A percentile compares a stretch with the other conserved stretches of the same genome.
These are phyloP conservation scores for Micronycteris hirsuta DNA, from an alignment of 2,113 vertebrate species.

Conservation along the genomic window DNA sequence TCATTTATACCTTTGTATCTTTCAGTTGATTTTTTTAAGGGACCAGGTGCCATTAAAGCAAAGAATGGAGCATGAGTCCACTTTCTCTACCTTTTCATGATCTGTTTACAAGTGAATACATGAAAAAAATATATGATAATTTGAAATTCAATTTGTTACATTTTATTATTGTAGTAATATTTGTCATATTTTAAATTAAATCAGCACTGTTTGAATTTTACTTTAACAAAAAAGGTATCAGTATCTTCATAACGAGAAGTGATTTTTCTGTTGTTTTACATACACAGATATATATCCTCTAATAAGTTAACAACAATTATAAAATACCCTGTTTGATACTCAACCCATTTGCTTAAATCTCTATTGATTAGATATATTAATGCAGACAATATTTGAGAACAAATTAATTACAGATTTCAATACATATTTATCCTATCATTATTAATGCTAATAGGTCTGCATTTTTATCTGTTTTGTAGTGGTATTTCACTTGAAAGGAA, in stretches of 20 bases:
- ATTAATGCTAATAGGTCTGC: not conserved
- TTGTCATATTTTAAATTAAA: not conserved
- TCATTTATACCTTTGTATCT: not conserved
- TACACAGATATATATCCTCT: not conserved
- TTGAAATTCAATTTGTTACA: not conserved
- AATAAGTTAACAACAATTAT: not conserved
- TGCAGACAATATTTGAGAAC: not conserved
- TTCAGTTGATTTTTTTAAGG: not conserved
- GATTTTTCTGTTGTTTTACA: not conserved
- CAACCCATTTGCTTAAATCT: not conserved
- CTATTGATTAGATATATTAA: not conserved
- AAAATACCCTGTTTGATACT: not conserved
- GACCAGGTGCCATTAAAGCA: not conserved
- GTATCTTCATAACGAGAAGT: not conserved
- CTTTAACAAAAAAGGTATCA: not conserved
- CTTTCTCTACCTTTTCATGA: not conserved
- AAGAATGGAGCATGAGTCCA: not conserved
- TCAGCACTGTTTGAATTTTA: not conserved
- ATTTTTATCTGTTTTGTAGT: not conserved
- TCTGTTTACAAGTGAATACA: not conserved
- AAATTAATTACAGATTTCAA: not conserved
- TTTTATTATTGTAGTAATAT: not conserved
- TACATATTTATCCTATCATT: not conserved
- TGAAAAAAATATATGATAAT: not conserved
- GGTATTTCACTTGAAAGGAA: not conserved